Evolutionary conservation across 2,113 vertebrate genomes (phyloP).

Genomic region (Megatriorchis doriae): DNA sequence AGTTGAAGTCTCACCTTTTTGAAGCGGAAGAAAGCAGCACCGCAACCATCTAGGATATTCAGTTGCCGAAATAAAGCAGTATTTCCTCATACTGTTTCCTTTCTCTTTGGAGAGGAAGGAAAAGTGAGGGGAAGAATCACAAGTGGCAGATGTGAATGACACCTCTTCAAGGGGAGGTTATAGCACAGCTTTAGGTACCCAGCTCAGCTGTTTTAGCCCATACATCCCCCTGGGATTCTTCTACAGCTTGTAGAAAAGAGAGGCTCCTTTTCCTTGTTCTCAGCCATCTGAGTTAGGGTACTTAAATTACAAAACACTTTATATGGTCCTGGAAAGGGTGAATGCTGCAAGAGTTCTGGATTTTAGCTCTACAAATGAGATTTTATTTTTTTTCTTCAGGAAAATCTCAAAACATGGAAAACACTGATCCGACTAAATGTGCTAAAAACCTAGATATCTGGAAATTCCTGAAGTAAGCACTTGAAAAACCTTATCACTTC

Average conservation of each 20-base stretch:
- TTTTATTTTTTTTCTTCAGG: not conserved
- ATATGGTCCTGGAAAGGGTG: not conserved
- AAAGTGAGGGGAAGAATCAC: not conserved
- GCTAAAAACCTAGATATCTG: not conserved
- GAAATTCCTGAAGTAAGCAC: not conserved
- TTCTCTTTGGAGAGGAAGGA: not conserved
- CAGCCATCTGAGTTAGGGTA: not conserved
- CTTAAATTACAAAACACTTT: not conserved
- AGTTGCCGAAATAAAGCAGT: not conserved
- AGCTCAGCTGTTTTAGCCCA: not conserved
- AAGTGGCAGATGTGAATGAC: rapidly evolving
- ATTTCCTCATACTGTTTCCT: not conserved
- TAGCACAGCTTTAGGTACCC: not conserved
- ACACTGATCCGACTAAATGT: not conserved
- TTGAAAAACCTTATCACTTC: not conserved
- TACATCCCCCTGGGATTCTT: not conserved
- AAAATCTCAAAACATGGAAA: not conserved
- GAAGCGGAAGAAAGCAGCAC: not conserved
- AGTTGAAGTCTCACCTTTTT: not conserved
- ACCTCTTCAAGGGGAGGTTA: not conserved
- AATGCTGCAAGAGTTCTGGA: not conserved
- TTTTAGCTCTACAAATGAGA: not conserved
- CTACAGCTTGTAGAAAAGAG: not conserved
- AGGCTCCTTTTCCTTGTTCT: not conserved
- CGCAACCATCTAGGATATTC: not conserved